phyloP scores from a whole-genome alignment of 53 echinoderm and acorn worm species.

The Patiria pectinifera region DNA sequence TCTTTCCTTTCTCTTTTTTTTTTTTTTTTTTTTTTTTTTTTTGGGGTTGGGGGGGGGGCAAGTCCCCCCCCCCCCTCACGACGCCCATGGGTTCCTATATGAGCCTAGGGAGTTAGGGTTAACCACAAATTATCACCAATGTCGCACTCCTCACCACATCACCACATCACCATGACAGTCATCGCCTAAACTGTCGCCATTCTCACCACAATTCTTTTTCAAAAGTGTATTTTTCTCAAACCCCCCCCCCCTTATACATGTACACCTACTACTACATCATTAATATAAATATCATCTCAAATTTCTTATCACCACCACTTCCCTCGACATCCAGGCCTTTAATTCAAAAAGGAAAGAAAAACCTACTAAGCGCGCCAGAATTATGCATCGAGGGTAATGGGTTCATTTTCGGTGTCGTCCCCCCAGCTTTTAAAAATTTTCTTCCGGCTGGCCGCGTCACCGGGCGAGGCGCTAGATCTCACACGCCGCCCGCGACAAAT shows the following conservation, averaged over 20 bases:
- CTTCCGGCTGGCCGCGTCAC: conserved; percentile 50
- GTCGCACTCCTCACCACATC: no score
- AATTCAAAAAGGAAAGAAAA: no score
- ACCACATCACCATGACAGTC: no score
- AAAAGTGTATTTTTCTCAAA: not conserved
- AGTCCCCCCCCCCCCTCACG: no score
- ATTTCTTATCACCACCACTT: not conserved
- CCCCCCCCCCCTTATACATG: not conserved
- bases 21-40: no score
- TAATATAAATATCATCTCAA: not conserved
- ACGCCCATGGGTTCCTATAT: no score
- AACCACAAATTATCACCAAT: no score
- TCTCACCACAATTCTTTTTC: no score
- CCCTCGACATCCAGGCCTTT: not conserved
- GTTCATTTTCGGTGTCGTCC: conserved; percentile 6
- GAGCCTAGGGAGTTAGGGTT: no score
- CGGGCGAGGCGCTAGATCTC: conserved; percentile 7
- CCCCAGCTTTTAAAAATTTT: conserved; percentile 54
- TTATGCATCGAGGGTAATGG: conserved; percentile 22
- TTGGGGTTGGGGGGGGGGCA: no score
- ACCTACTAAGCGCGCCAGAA: not conserved
- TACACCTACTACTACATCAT: not conserved
- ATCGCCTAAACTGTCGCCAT: no score
- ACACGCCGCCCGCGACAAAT: not conserved
- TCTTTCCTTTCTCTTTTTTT: no score